Evolutionary conservation across 2,888 invertebrate genomes (phyloP), one percentile per base, ranked within the genome.

Genomic region (Caenorhabditis angaria): DNA sequence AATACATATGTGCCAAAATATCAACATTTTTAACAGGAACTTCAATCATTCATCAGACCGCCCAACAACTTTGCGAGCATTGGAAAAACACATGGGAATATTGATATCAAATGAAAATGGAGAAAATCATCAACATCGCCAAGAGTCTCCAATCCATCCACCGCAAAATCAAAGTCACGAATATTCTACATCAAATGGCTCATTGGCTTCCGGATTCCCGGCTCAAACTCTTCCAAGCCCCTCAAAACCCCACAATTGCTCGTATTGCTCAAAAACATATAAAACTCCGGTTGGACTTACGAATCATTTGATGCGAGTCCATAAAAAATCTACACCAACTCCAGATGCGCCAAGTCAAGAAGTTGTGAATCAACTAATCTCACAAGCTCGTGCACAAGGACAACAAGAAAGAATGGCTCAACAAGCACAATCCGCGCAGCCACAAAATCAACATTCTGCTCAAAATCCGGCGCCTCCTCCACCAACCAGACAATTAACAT

Each of bases 261-360:
- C 58, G 2, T 70, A 65, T 35, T 80, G 80, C 55, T 66, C 76
- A 6, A 80, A 80, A 41, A 51, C 76, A 8, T 80, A 80, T 56
- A 80, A 80, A 50, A 77, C 80, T 20, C 27, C 61, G 2, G 59
- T 65, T 20, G 80, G 80, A 20, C 28, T 80, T n/a, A 67, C 73
- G 14, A 76, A 77, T 56, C 80, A 80, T 54, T 61, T 78, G 62
- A 55, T 69, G 60, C 48, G 65, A 20, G 59, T 75, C 0, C 80
- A 80, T 67, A 72, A 76, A 14, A 79, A 79, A 55, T 51, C 22
- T 48, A 5, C 8, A 3, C 24, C 35, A 29, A 2, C 22, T 3
- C 41, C 27, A 14, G 69, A 73, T 41, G 58, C 65, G n/a, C 69
- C 68, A 20, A 60, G 64, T 2, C 68, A 53, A 24, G 65, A 65